Conservation (phyloP, 2,888 invertebrate species). For the Margaritifera margaritifera region DNA sequence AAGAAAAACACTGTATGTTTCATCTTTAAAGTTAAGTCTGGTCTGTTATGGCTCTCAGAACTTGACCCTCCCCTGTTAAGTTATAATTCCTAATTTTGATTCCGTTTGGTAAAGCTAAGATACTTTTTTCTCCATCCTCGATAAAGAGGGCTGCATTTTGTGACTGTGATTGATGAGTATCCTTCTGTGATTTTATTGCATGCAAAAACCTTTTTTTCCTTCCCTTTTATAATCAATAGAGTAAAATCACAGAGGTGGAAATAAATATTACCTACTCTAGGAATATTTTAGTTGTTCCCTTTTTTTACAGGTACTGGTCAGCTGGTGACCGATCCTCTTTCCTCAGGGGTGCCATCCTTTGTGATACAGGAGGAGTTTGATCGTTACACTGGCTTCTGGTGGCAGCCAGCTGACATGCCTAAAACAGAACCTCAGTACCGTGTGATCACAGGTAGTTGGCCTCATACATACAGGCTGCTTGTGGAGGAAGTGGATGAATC, state of each 20-base stretch:
- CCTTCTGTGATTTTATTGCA: not conserved
- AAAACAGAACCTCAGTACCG: not conserved
- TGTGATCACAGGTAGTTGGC: not conserved
- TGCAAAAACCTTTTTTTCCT: not conserved
- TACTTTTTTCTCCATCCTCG: too few species aligned
- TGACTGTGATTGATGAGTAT: not conserved
- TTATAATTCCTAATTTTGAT: too few species aligned
- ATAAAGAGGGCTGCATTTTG: too few species aligned
- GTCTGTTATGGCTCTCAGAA: too few species aligned
- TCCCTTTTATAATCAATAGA: not conserved
- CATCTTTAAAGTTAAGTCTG: too few species aligned
- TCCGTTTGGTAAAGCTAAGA: too few species aligned
- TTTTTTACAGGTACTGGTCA: conserved; percentile 32
- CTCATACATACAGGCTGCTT: conserved; percentile 70
- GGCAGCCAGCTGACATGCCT: conserved; percentile 82
- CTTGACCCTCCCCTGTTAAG: too few species aligned
- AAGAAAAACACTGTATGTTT: too few species aligned
- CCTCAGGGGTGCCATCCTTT: conserved; percentile 96
- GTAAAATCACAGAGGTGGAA: not conserved
- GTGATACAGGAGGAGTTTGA: conserved; percentile 99
- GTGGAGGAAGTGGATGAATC: conserved; percentile 79
- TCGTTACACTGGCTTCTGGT: conserved; percentile 97
- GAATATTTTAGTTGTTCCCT: not conserved
- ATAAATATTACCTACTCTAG: not conserved
- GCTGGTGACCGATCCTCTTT: conserved; percentile 54